Conservation (phyloP, 2,797 vertebrate species). For the Lacerta viridis region DNA sequence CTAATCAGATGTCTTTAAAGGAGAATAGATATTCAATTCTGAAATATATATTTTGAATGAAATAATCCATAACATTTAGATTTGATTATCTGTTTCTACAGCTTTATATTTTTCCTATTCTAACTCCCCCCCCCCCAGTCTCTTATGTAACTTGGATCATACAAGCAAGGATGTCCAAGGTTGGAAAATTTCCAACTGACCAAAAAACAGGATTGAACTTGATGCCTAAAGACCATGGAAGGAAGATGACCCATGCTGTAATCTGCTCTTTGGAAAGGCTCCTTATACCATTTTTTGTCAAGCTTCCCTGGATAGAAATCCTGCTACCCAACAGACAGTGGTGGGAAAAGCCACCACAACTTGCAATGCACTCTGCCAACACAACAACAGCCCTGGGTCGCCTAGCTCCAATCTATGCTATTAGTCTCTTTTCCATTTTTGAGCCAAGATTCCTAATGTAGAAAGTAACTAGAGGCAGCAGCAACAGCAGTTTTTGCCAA, state of each 20-base stretch:
- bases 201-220: conserved; percentile 3
- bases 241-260: not conserved
- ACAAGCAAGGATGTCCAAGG: not conserved
- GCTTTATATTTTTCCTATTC: not conserved
- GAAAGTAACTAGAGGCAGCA: not conserved
- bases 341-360: not conserved
- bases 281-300: not conserved
- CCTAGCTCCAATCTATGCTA: not conserved
- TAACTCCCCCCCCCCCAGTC: accelerated
- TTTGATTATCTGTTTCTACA: conserved; percentile 13
- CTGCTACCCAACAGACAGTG: not conserved
- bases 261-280: not conserved
- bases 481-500: not conserved
- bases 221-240: not conserved
- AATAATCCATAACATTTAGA: not conserved
- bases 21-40: not conserved
- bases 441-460: not conserved
- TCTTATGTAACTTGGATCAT: not conserved
- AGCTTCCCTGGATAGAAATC: not conserved
- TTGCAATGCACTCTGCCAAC: not conserved
- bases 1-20: not conserved
- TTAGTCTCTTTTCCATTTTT: not conserved
- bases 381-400: not conserved
- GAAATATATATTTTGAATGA: not conserved
- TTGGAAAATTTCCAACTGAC: conserved; percentile 1